These are phyloP conservation scores for Rhamphomyia laevipes DNA, from an alignment of 2,888 invertebrate genomes.

Conservation along the genomic window DNA sequence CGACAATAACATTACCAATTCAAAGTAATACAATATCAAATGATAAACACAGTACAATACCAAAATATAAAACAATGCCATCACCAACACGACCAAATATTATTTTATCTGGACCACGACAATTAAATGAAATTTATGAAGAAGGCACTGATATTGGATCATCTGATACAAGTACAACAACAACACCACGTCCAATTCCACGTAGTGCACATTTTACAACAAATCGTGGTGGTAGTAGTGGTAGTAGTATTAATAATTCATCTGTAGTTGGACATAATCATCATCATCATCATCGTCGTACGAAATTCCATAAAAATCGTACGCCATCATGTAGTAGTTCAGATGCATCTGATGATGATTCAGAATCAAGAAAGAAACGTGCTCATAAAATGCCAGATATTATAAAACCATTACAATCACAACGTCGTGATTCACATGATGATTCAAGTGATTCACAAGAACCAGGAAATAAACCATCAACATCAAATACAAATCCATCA, in stretches of 20 bases:
- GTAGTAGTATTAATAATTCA: slow-evolving; percentile 16
- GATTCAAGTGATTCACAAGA: slow-evolving; percentile 79
- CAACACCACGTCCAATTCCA: slow-evolving; percentile 22
- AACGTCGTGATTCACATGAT: slow-evolving; percentile 67
- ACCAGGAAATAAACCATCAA: slow-evolving; percentile 37
- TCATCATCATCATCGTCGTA: slow-evolving; percentile 41
- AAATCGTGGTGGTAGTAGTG: slow-evolving; percentile 7
- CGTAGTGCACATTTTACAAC: slow-evolving; percentile 20
- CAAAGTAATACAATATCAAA: slow-evolving; percentile 25
- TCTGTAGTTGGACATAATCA: slow-evolving; percentile 25
- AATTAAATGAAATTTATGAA: slow-evolving; percentile 56
- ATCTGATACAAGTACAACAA: slow-evolving; percentile 17
- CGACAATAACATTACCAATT: slow-evolving; percentile 44
- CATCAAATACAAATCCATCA: slow-evolving; percentile 2
- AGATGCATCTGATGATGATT: slow-evolving; percentile 83
- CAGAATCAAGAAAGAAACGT: slow-evolving; percentile 69
- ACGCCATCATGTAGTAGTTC: slow-evolving; percentile 91
- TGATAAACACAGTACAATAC: slow-evolving; percentile 25
- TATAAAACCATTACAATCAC: slow-evolving; percentile 47
- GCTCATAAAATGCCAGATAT: slow-evolving; percentile 53
- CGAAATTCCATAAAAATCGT: slow-evolving; percentile 58
- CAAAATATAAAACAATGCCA: slow-evolving; percentile 49
- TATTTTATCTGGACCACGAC: slow-evolving; percentile 26
- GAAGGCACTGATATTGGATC: slow-evolving; percentile 41
- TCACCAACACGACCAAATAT: slow-evolving; percentile 38